Conservation (phyloP, 2,888 invertebrate species). For the Eupithecia tripunctaria region DNA sequence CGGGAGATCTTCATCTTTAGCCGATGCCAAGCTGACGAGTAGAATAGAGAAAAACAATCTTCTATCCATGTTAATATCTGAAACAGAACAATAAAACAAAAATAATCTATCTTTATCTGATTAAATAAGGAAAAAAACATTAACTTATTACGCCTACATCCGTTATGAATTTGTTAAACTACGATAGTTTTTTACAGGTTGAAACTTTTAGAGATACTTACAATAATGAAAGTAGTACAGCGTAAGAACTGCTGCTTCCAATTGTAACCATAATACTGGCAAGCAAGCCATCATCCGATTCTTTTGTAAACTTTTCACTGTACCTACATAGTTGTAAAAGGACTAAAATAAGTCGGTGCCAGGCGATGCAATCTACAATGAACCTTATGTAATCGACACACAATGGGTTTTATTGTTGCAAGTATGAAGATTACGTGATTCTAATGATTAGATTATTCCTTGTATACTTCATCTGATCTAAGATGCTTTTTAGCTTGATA, state of each 20-base stretch:
- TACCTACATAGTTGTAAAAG: constrained; percentile 33
- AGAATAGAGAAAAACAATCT: constrained; percentile 40
- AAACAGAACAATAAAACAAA: constrained; percentile 39
- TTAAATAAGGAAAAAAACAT: background rate
- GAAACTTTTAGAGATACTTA: background rate
- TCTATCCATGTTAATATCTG: constrained; percentile 56
- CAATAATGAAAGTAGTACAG: constrained; percentile 5
- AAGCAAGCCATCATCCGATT: constrained; percentile 30
- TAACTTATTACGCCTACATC: no score
- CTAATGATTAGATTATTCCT: background rate
- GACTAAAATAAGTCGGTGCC: constrained; percentile 42
- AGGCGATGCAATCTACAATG: constrained; percentile 42
- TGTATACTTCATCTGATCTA: background rate
- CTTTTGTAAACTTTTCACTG: constrained; percentile 51
- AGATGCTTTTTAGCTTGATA: background rate
- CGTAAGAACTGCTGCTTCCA: constrained; percentile 19
- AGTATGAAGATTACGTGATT: constrained; percentile 14
- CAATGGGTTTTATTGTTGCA: constrained; percentile 46
- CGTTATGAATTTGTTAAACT: no score
- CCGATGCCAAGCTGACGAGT: constrained; percentile 42
- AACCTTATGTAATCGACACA: constrained; percentile 47
- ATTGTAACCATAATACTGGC: constrained; percentile 29
- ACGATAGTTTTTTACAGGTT: background rate
- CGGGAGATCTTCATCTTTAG: constrained; percentile 62
- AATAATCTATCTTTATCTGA: background rate